Evolutionary conservation across 64 coral and sea anemone species (phyloP).

Genomic region (Montipora sp.): DNA sequence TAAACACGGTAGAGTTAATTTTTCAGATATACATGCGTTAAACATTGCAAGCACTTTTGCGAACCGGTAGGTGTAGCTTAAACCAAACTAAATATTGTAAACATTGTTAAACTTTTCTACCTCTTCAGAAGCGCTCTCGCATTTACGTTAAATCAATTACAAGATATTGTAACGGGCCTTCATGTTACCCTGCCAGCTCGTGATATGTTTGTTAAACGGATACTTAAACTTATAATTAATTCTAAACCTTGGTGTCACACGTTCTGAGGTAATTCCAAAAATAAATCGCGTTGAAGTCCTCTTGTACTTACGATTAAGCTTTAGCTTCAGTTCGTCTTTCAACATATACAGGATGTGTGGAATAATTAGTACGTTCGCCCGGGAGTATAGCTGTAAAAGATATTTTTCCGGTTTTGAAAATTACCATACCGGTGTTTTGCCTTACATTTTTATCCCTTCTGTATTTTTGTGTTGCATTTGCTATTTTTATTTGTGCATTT

Average conservation of each 20-base stretch:
- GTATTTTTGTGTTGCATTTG: not conserved
- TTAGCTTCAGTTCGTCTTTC: not conserved
- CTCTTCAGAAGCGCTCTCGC: not conserved
- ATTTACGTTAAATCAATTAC: constrained; percentile 16
- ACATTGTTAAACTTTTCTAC: not conserved
- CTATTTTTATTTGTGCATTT: not conserved
- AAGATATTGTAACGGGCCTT: constrained; percentile 7
- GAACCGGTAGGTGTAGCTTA: not conserved
- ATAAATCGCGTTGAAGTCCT: constrained; percentile 8
- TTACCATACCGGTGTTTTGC: not conserved
- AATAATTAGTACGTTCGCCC: not conserved
- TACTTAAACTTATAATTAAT: not conserved
- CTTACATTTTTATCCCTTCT: not conserved
- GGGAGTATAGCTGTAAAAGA: not conserved
- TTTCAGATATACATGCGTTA: not conserved
- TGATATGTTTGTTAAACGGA: not conserved
- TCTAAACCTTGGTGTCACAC: not conserved
- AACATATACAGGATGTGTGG: not conserved
- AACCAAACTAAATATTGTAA: not conserved
- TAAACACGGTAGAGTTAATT: constrained; percentile 9
- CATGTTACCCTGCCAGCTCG: not conserved
- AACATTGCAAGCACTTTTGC: not conserved
- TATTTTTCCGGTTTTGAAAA: not conserved
- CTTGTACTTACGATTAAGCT: not conserved
- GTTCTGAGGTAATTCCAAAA: constrained; percentile 12